These are phyloP conservation scores for Chaetodon auriga DNA, from an alignment of 2,113 vertebrate species.

Conservation along the genomic window DNA sequence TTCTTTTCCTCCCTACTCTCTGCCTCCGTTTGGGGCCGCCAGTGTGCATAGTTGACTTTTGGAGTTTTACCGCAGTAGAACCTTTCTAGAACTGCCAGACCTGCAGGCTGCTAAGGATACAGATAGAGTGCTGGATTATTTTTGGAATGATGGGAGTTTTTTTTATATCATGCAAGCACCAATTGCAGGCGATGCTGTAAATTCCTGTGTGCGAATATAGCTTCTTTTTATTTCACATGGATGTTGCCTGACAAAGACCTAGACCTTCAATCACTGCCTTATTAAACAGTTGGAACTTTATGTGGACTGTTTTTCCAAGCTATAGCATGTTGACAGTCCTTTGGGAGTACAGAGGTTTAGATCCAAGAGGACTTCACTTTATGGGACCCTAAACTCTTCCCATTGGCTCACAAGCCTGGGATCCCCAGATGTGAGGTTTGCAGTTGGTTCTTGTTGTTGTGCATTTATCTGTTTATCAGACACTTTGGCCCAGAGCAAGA, in stretches of 20 bases:
- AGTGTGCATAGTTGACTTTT: slow-evolving; percentile 42
- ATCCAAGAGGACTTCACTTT: too few species aligned
- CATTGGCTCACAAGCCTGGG: too few species aligned
- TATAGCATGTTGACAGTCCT: not conserved
- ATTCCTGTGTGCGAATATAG: not conserved
- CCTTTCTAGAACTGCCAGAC: not conserved
- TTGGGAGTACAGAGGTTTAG: too few species aligned
- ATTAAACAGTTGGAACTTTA: not conserved
- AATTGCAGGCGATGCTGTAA: not conserved
- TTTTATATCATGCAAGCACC: not conserved
- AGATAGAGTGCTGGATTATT: not conserved
- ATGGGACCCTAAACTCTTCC: too few species aligned
- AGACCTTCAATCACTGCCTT: too few species aligned
- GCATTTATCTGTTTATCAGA: not conserved
- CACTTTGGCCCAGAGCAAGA: not conserved
- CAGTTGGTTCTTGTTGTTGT: not conserved
- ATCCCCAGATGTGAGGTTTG: not conserved
- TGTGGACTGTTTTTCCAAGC: not conserved
- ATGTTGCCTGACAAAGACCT: not conserved
- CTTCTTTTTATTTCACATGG: not conserved
- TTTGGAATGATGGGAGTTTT: too few species aligned
- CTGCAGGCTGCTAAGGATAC: not conserved
- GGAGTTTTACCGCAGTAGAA: slow-evolving; percentile 14
- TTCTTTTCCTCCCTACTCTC: not conserved
- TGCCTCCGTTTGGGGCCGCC: slow-evolving; percentile 30